A percentile compares a stretch with the other conserved stretches of the same genome.
Evolutionary conservation across 1,140 invertebrate genomes (phyloP).

Genomic region (Drosophila nannoptera): DNA sequence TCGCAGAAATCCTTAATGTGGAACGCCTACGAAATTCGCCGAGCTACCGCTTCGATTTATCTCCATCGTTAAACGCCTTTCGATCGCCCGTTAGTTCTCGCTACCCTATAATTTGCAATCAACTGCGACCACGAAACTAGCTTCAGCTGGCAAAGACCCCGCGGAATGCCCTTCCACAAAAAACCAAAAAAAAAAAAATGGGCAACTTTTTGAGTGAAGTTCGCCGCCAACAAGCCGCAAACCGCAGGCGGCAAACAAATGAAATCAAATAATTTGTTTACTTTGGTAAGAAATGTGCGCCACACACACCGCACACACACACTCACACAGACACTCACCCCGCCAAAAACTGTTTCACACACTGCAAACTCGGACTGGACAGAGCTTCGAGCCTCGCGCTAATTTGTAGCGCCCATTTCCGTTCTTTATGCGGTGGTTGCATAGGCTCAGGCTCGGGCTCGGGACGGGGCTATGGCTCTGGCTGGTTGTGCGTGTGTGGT

Average conservation of each 20-base stretch:
- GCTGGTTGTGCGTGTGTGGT: constrained; percentile 41
- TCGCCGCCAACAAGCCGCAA: constrained; percentile 57
- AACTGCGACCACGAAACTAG: constrained; percentile 53
- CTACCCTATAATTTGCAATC: constrained; percentile 57
- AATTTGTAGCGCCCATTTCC: constrained; percentile 72
- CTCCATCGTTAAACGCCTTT: constrained; percentile 50
- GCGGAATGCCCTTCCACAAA: background rate
- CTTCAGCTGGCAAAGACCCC: constrained; percentile 1
- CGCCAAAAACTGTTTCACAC: constrained; percentile 41
- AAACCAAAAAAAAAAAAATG: constrained; percentile 2
- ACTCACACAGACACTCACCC: constrained; percentile 31
- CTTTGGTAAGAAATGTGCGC: constrained; percentile 57
- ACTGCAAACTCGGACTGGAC: constrained; percentile 3
- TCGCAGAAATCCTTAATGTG: background rate
- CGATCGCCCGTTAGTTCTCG: constrained; percentile 45
- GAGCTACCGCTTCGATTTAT: constrained; percentile 15
- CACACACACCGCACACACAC: constrained; percentile 35
- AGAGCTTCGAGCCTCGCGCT: constrained; percentile 36
- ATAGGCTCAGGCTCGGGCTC: constrained; percentile 34
- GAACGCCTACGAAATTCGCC: constrained; percentile 16
- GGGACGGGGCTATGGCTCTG: too few relatives aligned
- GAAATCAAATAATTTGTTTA: constrained; percentile 72
- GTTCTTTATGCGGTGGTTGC: constrained; percentile 57
- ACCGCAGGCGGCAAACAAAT: constrained; percentile 57
- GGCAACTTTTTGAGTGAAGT: constrained; percentile 46